Percentiles rank a stretch among this genome's conserved stretches.
phyloP scores from a whole-genome alignment of 2,113 vertebrate genomes.

The Cheirogaleus medius region DNA sequence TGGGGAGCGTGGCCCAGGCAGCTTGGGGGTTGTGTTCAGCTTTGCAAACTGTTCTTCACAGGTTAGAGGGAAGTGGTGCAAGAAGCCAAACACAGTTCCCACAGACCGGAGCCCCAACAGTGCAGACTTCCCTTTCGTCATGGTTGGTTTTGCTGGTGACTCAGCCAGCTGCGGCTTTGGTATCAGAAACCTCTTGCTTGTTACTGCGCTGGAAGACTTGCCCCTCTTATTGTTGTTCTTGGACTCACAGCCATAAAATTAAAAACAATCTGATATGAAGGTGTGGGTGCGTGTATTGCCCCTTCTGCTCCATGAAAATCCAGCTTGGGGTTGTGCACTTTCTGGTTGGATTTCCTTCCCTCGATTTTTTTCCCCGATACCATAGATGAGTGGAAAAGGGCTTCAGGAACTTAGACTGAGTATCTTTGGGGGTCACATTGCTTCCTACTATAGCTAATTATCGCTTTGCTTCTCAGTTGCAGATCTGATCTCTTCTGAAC shows the following conservation, averaged over 20 bases:
- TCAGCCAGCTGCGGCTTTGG: conserved; percentile 35
- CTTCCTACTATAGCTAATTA: conserved; percentile 35
- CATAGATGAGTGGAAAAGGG: not conserved
- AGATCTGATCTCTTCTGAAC: conserved; percentile 83
- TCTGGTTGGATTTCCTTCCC: not conserved
- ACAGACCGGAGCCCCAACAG: not conserved
- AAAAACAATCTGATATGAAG: not conserved
- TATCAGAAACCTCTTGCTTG: conserved; percentile 37
- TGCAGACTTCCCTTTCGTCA: conserved; percentile 46
- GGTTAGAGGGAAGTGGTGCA: conserved; percentile 24
- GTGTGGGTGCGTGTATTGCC: not conserved
- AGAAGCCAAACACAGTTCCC: not conserved
- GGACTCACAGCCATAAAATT: not conserved
- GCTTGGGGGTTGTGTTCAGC: not conserved
- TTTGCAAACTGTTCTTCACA: conserved; percentile 36
- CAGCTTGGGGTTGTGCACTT: not conserved
- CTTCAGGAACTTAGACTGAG: not conserved
- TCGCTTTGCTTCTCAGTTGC: conserved; percentile 80
- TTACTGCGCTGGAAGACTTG: not conserved
- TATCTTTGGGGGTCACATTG: not conserved
- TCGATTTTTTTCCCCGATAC: not conserved
- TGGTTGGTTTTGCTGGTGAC: conserved; percentile 49
- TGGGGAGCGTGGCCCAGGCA: not conserved
- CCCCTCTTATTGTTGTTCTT: not conserved
- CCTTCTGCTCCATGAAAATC: not conserved